Base-by-base conservation (phyloP, 2,888 invertebrate genomes). In the Phortica okadai region DNA sequence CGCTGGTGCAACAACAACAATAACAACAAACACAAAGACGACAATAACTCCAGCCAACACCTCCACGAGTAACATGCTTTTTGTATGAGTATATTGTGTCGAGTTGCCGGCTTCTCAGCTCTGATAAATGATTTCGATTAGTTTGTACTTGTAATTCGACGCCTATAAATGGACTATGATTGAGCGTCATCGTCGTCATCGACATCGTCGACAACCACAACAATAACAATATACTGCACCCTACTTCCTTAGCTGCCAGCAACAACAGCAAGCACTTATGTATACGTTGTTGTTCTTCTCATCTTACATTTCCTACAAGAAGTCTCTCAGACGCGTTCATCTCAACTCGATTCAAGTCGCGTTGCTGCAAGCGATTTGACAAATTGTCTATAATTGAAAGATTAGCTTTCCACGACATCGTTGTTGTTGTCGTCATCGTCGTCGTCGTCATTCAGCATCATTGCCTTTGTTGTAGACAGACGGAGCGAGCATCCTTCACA, bases 341-440 rank as follows among this genome's bases (percentile, higher is more conserved):
- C 14, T 42, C 66, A 41, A 42, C 66, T 5, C 14, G 33, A 42
- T 14, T 58, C 21, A 33, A 14, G 64, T 75, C 66, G 54, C 58
- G 62, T 75, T 80, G 85, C 87, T 88, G 84, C 85, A 88, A 89
- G 88, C 85, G 89, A 87, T 89, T 90, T 90, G 90, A 90, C 90
- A 90, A 90, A 90, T 90, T 91, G 91, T 87, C 89, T 90, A 90
- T 90, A 90, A 90, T 90, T 90, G 90, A 91, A 90, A 91, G 90
- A 91, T 90, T 90, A 91, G 90, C 89, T 89, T 89, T 89, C 87
- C 86, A 86, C 86, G 84, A 70, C 59, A 59, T 59, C 73, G 59
- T 73, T 42, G 59, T 16, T 25, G 54, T 16, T 25, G 11, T 72
- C 4, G 62, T 72, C 81, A 74, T 82, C 79, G 79, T 21, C 59